Percentiles rank a stretch among this genome's conserved stretches.
phyloP scores from a whole-genome alignment of 2,797 vertebrate genomes.

The Apogon talboti region DNA sequence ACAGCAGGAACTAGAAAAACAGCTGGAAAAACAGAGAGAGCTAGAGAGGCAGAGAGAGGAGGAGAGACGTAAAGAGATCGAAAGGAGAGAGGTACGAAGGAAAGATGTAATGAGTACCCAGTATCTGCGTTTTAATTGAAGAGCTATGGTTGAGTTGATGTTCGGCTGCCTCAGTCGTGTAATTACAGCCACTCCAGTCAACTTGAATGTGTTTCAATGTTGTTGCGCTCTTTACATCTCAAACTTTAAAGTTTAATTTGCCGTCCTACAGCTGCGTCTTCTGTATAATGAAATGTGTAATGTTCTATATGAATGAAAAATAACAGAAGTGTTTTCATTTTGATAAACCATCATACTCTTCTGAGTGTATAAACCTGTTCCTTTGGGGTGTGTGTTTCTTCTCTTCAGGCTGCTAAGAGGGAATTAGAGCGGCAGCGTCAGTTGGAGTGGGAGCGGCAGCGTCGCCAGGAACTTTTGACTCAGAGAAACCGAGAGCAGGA shows the following conservation, averaged over 20 bases:
- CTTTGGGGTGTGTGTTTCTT: constrained; percentile 11
- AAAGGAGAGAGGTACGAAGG: constrained; percentile 91
- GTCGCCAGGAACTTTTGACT: constrained; percentile 94
- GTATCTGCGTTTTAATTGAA: constrained; percentile 23
- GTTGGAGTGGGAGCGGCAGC: constrained; percentile 82
- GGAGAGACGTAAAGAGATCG: constrained; percentile 94
- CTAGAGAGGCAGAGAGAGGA: constrained; percentile 94
- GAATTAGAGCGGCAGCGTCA: constrained; percentile 92
- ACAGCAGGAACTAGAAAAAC: constrained; percentile 94
- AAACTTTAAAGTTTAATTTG: not conserved
- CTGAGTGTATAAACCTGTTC: not conserved
- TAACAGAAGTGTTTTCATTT: not conserved
- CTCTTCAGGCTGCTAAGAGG: constrained; percentile 90
- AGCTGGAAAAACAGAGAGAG: constrained; percentile 94
- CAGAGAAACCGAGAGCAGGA: constrained; percentile 97
- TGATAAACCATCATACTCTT: too few relatives aligned
- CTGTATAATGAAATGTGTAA: constrained; percentile 3
- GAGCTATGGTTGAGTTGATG: constrained; percentile 16
- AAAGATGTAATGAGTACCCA: not conserved
- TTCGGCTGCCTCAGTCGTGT: constrained; percentile 18
- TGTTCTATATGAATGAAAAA: not conserved
- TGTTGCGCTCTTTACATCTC: not conserved
- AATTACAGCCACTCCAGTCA: constrained; percentile 27
- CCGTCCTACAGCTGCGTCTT: not conserved
- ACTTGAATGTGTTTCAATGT: constrained; percentile 1